Evolutionary conservation across 2,888 invertebrate genomes (phyloP), one percentile per base, ranked within the genome.

Genomic region (Operophtera brumata): DNA sequence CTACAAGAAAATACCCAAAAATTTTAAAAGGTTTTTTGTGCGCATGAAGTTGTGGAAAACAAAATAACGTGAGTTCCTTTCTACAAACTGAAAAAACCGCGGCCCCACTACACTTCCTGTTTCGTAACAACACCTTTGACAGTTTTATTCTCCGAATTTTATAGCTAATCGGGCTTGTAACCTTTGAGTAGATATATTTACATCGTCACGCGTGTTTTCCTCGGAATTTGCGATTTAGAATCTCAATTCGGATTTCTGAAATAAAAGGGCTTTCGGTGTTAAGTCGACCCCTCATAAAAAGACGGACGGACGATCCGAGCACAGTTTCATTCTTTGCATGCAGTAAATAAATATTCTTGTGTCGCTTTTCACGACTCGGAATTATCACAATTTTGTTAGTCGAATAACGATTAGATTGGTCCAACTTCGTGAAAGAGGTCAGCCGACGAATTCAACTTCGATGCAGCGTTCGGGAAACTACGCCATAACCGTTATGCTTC

Each of bases 241-340:
- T 49, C 35, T 48, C 43, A 61, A 65, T 61, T 64, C 53, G 60
- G 62, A 60, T 67, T 62, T 59, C 48, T 48, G 47, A 56, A 44
- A 62, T 55, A 62, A 63, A 65, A 59, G 52, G 46, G 47, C 57
- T 43, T 57, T 61, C 34, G 49, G 35, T 54, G 53, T 53, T 57
- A 61, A 59, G 54, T 59, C 58, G 52, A 63, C 46, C 61, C 57
- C 48, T 59, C 55, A 58, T 64, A 65, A 65, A 64, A 64, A 44
- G 50, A 52, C 52, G 55, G 54, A 56, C 55, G 43, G 36, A 45
- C 52, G 51, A 56, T 50, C 43, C 57, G 41, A 2, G 25, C 56
- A 36, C 47, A 53, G 49, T 47, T 20, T 6, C 14, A 1, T 28
- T 42, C 1, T 11, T 28, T 30, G 30, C 6, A 49, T 14, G 35